Evolutionary conservation across 2,888 invertebrate species (phyloP).

Genomic region (Rotaria sp.): DNA sequence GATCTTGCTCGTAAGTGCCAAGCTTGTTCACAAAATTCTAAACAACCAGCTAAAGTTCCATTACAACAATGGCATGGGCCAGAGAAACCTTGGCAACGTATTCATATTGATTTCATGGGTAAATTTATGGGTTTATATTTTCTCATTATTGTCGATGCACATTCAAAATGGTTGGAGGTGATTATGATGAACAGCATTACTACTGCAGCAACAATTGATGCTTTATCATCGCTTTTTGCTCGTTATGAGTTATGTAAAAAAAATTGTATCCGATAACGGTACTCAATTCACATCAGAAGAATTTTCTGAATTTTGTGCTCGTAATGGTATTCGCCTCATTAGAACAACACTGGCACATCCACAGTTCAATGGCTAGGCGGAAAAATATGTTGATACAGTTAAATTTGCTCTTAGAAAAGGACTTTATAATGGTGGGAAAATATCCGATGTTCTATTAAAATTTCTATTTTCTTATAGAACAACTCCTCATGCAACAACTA

Average conservation of each 20-base stretch:
- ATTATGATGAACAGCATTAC: background rate
- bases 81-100: background rate
- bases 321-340: conserved; percentile 41
- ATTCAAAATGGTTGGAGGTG: conserved; percentile 1
- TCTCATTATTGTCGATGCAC: background rate
- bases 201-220: background rate
- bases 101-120: background rate
- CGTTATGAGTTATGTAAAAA: conserved; percentile 42
- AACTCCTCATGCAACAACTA: background rate
- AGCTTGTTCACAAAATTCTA: background rate
- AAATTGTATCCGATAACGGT: conserved; percentile 42
- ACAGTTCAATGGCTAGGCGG: conserved; percentile 41
- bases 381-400: conserved; percentile 42
- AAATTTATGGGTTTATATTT: background rate
- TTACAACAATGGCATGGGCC: background rate
- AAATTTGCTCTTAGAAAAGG: conserved; percentile 42
- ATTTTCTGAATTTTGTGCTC: conserved; percentile 41
- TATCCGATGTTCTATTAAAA: background rate
- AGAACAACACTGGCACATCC: conserved; percentile 42
- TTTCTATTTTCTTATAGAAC: background rate
- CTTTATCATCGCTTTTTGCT: conserved; percentile 40
- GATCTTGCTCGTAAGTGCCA: background rate
- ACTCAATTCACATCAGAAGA: conserved; percentile 40
- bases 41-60: background rate
- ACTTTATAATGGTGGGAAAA: background rate